Percentiles rank a stretch among this genome's conserved stretches.
Evolutionary conservation across 2,113 vertebrate species (phyloP).

Genomic region (Oceanites oceanicus): DNA sequence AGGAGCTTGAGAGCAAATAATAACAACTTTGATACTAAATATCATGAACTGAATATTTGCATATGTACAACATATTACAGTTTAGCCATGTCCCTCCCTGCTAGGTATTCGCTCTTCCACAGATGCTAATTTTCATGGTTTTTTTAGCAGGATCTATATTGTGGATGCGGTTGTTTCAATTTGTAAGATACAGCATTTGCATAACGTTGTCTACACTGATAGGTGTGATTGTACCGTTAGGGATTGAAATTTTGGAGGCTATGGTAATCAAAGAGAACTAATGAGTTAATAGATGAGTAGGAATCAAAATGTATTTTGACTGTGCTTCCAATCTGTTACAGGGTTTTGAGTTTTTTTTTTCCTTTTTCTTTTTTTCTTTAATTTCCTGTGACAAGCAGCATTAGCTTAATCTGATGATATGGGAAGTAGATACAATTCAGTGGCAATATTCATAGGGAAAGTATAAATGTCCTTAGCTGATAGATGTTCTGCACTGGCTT

Average conservation of each 20-base stretch:
- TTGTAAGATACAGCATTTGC: not conserved
- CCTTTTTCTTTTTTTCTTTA: too few species aligned
- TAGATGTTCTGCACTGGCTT: not conserved
- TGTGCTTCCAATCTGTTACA: not conserved
- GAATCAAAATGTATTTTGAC: not conserved
- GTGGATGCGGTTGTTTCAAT: not conserved
- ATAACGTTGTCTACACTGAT: not conserved
- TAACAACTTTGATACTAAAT: not conserved
- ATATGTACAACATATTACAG: not conserved
- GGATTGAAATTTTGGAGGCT: not conserved
- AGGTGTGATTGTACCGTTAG: not conserved
- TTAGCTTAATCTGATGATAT: not conserved
- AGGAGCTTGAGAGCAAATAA: not conserved
- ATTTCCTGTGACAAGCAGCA: not conserved
- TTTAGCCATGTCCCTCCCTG: not conserved
- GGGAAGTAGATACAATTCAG: not conserved
- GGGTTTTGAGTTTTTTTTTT: rapidly evolving
- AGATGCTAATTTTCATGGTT: not conserved
- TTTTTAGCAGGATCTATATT: not conserved
- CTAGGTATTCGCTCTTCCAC: not conserved
- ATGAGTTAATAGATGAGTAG: not conserved
- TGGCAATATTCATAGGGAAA: not conserved
- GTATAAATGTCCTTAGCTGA: not conserved
- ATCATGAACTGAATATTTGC: not conserved
- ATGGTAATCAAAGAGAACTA: not conserved